Evolutionary conservation across 2,797 vertebrate genomes (phyloP), one percentile per base, ranked within the genome.

Genomic region (Hylomyscus alleni): DNA sequence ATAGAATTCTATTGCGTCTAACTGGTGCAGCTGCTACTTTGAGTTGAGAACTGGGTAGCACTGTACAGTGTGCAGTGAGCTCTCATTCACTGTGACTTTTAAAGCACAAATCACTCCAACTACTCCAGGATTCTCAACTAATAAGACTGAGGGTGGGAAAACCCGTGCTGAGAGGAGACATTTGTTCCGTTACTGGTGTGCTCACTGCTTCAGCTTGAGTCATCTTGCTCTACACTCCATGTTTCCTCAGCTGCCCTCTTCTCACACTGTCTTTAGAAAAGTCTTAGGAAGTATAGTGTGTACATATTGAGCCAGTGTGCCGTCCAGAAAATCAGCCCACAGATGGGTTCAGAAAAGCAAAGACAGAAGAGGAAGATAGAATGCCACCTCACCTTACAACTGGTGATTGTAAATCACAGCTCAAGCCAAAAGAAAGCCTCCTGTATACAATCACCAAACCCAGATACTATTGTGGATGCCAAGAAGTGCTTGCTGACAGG

Each of bases 351-450:
- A 5, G 0, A 40, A 54, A 37, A 56, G 20, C 90, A 24, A 26
- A 82, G 8, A 88, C 58, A 40, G 89, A 54, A 12, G 3, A 58
- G 14, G 47, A 73, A 75, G n/a, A 81, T 13, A 50, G 1, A 73
- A 14, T 72, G 69, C 19, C 6, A 40, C 34, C 37, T 58, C 12
- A 65, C 24, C 24, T 40, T 31, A 73, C 65, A n/a, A 19, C 22
- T 0, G 31, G 4, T 44, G 4, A 75, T 26, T 14, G 37, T 40
- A 69, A 97, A 84, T n/a, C 75, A 65, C 37, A 62, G 37, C 26
- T 87, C 37, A n/a, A 91, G 54, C 67, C 60, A 90, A 81, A 40
- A 94, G 87, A 77, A n/a, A 93, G 58, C 75, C 81, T 44, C 44
- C 44, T 6, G 44, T 44, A 44, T 44, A 44, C 44, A 44, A 44